These are phyloP conservation scores for Dicrostonyx torquatus DNA, from an alignment of 2,797 vertebrate species.

Conservation along the genomic window DNA sequence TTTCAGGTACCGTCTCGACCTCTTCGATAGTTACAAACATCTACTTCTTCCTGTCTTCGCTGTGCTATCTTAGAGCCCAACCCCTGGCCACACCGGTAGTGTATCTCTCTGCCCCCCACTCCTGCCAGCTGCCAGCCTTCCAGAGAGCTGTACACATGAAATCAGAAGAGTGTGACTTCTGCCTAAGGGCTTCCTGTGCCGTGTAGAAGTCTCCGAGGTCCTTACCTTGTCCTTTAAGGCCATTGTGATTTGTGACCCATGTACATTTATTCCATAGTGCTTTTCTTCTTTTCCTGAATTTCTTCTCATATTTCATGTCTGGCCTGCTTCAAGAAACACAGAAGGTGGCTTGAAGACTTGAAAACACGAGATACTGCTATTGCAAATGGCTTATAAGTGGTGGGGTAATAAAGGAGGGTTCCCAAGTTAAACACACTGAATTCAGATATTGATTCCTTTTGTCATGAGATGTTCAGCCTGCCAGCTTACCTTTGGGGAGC, in stretches of 20 bases:
- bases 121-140: background rate
- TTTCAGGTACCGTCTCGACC: background rate
- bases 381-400: background rate
- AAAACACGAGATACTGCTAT: background rate
- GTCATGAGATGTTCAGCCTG: background rate
- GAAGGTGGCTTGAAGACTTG: background rate
- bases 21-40: background rate
- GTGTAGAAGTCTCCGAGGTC: background rate
- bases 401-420: background rate
- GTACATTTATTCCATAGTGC: background rate
- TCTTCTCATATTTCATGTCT: background rate
- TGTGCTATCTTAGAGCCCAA: background rate
- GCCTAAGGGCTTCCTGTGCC: background rate
- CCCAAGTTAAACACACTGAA: background rate
- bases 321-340: background rate
- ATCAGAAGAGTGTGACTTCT: background rate
- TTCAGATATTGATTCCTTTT: background rate
- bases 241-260: background rate
- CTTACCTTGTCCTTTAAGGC: background rate
- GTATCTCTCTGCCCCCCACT: background rate
- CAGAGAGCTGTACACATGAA: background rate
- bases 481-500: background rate
- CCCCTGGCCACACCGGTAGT: background rate
- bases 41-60: background rate
- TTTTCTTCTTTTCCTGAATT: background rate